Evolutionary conservation across 2,888 invertebrate genomes (phyloP).

Genomic region (Athalia rosae): DNA sequence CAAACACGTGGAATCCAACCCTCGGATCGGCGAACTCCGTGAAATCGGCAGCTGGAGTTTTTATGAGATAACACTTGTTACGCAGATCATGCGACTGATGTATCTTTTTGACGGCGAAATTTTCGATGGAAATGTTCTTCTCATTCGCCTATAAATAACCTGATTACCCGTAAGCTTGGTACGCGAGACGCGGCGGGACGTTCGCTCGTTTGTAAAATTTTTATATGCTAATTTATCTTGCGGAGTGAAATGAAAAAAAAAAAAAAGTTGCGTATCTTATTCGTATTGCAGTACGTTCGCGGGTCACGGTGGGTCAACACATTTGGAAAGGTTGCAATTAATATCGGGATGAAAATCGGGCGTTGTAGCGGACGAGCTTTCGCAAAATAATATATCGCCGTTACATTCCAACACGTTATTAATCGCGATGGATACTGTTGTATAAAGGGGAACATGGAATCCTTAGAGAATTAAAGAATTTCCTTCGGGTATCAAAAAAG

Average conservation of each 20-base stretch:
- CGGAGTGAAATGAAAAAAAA: too few relatives aligned
- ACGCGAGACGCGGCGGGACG: too few relatives aligned
- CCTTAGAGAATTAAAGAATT: slow-evolving; percentile 59
- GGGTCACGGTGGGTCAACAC: background rate
- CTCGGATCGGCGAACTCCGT: background rate
- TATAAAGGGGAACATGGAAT: slow-evolving; percentile 55
- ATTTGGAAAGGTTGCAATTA: background rate
- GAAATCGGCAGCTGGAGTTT: background rate
- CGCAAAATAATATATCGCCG: slow-evolving; percentile 37
- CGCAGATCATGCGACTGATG: slow-evolving; percentile 2
- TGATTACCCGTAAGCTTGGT: too few relatives aligned
- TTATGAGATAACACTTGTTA: background rate
- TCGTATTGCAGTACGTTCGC: too few relatives aligned
- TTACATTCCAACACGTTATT: slow-evolving; percentile 53
- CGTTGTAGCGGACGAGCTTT: background rate
- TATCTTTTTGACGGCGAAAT: background rate
- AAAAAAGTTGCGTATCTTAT: too few relatives aligned
- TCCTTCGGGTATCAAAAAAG: slow-evolving; percentile 53
- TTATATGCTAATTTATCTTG: too few relatives aligned
- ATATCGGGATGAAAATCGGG: slow-evolving; percentile 20
- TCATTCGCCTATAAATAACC: too few relatives aligned
- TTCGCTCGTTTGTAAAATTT: too few relatives aligned
- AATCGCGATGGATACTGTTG: slow-evolving; percentile 56
- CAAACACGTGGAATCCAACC: background rate
- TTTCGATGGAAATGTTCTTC: background rate